Conservation (phyloP, 1,140 invertebrate species). For the Drosophila erecta region DNA sequence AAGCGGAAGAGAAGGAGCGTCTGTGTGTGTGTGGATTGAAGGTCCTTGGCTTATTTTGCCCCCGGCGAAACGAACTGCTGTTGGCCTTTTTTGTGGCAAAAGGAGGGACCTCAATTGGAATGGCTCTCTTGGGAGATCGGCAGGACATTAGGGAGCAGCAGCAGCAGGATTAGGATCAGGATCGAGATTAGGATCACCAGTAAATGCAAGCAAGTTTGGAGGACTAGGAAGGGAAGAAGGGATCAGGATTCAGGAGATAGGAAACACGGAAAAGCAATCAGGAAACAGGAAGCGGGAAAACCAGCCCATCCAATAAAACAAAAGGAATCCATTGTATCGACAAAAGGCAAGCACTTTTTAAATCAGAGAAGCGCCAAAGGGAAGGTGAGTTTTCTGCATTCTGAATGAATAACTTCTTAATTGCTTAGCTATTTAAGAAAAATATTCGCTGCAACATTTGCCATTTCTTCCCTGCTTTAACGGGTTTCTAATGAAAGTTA, state of each 20-base stretch:
- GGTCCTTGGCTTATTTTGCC: neutral
- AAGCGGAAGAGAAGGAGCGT: neutral
- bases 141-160: slow-evolving; percentile 37
- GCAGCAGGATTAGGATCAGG: neutral
- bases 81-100: slow-evolving; percentile 1
- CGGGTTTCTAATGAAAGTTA: neutral
- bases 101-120: slow-evolving; percentile 23
- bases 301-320: slow-evolving; percentile 1
- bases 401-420: too few relatives aligned
- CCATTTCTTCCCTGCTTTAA: too few relatives aligned
- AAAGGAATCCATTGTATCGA: slow-evolving; percentile 12
- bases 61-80: slow-evolving; percentile 1
- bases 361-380: neutral
- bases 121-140: slow-evolving; percentile 38
- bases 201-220: slow-evolving; percentile 23
- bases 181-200: slow-evolving; percentile 9
- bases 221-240: neutral
- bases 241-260: neutral
- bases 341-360: neutral
- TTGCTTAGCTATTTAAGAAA: too few relatives aligned
- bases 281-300: neutral
- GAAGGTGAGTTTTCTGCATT: slow-evolving; percentile 1
- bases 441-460: too few relatives aligned
- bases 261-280: neutral
- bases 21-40: too few relatives aligned